A percentile compares a stretch with the other conserved stretches of the same genome.
These are phyloP conservation scores for Tyrophagus putrescentiae DNA, from an alignment of 1,140 invertebrate genomes.

Conservation along the genomic window DNA sequence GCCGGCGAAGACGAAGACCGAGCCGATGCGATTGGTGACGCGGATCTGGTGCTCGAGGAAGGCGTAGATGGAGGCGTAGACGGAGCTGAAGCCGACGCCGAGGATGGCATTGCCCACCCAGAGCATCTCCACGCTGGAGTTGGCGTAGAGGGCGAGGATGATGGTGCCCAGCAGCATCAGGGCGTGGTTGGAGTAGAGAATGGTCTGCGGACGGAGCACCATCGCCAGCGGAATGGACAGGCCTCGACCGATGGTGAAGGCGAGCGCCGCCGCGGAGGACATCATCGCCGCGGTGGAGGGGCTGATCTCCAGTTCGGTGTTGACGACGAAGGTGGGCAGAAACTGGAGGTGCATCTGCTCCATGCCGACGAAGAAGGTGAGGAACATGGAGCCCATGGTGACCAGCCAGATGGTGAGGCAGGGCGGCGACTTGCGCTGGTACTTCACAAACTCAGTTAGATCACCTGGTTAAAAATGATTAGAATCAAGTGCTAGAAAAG, in stretches of 20 bases:
- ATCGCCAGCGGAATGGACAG: conserved; percentile 20
- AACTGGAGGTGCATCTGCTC: conserved; percentile 21
- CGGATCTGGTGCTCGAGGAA: conserved; percentile 19
- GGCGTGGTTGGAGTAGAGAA: conserved; percentile 18
- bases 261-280: conserved; percentile 8
- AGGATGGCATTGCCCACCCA: conserved; percentile 21
- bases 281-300: conserved; percentile 20
- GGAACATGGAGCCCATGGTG: conserved; percentile 17
- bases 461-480: too few species aligned
- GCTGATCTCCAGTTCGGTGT: conserved; percentile 16
- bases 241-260: conserved; percentile 19
- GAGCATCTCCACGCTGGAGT: conserved; percentile 6
- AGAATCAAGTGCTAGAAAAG: too few species aligned
- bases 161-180: conserved; percentile 8
- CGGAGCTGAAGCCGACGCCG: conserved; percentile 16
- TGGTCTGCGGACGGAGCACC: conserved; percentile 8
- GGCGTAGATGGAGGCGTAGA: conserved; percentile 20
- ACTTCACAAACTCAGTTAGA: too few species aligned
- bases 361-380: conserved; percentile 21
- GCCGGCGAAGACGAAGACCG: conserved; percentile 18
- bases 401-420: conserved; percentile 16
- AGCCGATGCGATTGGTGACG: conserved; percentile 20
- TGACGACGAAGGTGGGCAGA: conserved; percentile 22
- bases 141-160: conserved; percentile 10
- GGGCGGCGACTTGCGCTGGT: neutral